Evolutionary conservation across 2,113 vertebrate genomes (phyloP).

Genomic region (Erythrocercus mccallii): DNA sequence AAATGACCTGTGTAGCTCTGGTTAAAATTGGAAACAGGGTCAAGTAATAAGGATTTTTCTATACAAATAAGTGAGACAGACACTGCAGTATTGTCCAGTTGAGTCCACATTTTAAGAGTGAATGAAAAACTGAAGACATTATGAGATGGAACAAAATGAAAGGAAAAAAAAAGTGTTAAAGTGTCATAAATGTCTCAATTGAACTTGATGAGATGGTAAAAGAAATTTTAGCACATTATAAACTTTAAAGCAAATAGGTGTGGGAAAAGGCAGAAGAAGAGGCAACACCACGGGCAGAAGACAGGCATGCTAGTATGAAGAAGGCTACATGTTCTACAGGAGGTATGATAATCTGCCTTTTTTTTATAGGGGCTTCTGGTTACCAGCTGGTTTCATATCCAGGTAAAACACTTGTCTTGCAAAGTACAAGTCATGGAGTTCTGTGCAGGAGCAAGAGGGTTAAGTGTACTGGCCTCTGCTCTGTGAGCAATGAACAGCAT

Average conservation of each 20-base stretch:
- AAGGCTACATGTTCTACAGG: not conserved
- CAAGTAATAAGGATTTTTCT: not conserved
- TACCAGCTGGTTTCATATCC: not conserved
- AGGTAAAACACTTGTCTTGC: not conserved
- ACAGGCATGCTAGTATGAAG: not conserved
- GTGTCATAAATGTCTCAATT: not conserved
- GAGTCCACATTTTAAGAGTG: not conserved
- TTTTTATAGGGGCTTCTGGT: not conserved
- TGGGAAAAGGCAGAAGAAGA: not conserved
- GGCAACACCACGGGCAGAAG: not conserved
- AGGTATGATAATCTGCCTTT: not conserved
- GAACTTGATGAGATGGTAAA: not conserved
- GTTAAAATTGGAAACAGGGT: not conserved
- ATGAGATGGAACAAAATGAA: not conserved
- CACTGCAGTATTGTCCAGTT: not conserved
- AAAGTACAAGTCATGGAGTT: not conserved
- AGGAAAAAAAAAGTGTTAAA: not conserved
- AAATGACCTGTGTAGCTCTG: not conserved
- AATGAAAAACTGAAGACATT: not conserved
- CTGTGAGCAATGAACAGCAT: not conserved
- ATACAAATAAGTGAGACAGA: not conserved
- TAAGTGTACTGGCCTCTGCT: not conserved
- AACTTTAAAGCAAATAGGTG: not conserved
- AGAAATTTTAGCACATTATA: not conserved
- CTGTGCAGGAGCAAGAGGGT: not conserved